A percentile compares a stretch with the other conserved stretches of the same genome.
These are phyloP conservation scores for Meloidogyne floridensis DNA, from an alignment of 1,140 invertebrate genomes.

Conservation along the genomic window DNA sequence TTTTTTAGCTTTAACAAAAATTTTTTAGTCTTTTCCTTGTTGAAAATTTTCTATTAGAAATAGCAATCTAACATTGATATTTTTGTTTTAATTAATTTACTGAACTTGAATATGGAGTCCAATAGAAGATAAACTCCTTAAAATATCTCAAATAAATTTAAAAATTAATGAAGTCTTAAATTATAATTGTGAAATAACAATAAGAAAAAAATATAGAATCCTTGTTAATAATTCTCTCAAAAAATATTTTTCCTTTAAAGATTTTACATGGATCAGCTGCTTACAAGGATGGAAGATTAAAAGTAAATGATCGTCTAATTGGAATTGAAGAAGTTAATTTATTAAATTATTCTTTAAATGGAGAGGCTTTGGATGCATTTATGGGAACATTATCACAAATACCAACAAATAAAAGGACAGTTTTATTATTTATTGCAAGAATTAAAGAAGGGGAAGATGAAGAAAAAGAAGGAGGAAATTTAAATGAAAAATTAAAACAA, in stretches of 20 bases:
- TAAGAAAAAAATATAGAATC: too few relatives aligned
- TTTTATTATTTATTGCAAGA: background rate
- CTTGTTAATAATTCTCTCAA: background rate
- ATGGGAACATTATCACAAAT: conserved; percentile 35
- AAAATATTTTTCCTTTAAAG: conserved; percentile 40
- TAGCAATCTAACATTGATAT: too few relatives aligned
- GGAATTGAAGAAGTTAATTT: conserved; percentile 48
- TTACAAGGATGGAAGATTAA: conserved; percentile 49
- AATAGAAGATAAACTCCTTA: too few relatives aligned
- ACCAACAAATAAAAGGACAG: conserved; percentile 22
- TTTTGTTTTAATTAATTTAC: too few relatives aligned
- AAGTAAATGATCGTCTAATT: conserved; percentile 36
- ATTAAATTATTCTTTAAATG: conserved; percentile 33
- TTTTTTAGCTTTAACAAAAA: too few relatives aligned
- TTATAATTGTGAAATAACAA: too few relatives aligned
- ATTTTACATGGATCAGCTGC: conserved; percentile 49
- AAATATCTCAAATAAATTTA: too few relatives aligned
- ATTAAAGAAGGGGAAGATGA: background rate
- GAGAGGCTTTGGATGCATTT: conserved; percentile 47
- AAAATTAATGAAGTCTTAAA: too few relatives aligned
- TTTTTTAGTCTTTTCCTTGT: too few relatives aligned
- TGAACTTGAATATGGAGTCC: too few relatives aligned
- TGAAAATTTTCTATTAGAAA: too few relatives aligned
- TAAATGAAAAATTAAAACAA: background rate
- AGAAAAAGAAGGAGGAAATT: too few relatives aligned